Evolutionary conservation across 2,888 invertebrate genomes (phyloP).

Genomic region (Macropis europaea): DNA sequence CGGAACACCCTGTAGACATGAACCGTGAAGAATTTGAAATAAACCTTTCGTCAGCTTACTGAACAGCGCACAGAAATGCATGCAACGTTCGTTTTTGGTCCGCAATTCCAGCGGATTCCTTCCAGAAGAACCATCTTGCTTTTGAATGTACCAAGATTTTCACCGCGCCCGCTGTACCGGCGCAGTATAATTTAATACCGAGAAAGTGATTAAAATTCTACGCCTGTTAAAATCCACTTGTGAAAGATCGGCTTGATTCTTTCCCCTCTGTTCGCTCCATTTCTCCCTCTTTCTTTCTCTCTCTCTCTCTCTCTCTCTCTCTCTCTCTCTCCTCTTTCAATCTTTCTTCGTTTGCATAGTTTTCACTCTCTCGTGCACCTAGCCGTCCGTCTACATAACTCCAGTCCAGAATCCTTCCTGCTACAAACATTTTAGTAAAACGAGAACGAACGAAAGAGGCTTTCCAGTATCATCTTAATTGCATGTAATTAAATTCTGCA

Average conservation of each 20-base stretch:
- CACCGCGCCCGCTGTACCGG: neutral
- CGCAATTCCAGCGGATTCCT: neutral
- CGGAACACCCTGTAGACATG: no score
- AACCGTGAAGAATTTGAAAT: neutral
- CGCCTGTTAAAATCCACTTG: slow-evolving; percentile 38
- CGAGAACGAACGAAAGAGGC: neutral
- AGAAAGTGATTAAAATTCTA: slow-evolving; percentile 50
- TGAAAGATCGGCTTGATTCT: slow-evolving; percentile 33
- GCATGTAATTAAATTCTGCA: slow-evolving; percentile 37
- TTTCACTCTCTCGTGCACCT: neutral
- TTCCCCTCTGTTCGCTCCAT: neutral
- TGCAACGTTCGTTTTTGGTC: neutral
- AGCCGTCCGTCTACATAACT: neutral
- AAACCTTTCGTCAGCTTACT: neutral
- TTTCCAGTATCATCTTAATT: slow-evolving; percentile 33
- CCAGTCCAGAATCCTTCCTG: slow-evolving; percentile 10
- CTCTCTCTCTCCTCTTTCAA: neutral
- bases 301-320: neutral
- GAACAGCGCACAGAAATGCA: neutral
- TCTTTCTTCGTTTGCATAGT: neutral
- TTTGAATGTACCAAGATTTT: neutral
- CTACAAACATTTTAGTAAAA: slow-evolving; percentile 12
- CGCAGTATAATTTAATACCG: slow-evolving; percentile 26
- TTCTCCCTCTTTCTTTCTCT: neutral
- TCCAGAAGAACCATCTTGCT: neutral